Evolutionary conservation across 2,888 invertebrate genomes (phyloP), one percentile per base, ranked within the genome.

Genomic region (Callyntrura guangdongensis): DNA sequence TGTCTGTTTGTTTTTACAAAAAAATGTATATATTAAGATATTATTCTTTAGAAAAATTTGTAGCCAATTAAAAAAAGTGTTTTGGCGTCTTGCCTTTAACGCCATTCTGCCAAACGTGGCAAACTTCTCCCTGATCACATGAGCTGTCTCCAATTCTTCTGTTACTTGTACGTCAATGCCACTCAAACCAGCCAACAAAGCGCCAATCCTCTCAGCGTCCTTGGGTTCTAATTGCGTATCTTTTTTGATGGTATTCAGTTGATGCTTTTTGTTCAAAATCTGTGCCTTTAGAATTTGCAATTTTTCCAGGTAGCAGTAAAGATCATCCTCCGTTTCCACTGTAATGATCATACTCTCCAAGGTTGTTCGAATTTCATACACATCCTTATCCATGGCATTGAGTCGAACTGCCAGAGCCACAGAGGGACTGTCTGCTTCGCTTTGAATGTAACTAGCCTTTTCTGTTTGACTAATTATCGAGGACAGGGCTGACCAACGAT

Each of bases 281-380:
- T 93, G 93, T 0, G 94, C 94, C 90, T 93, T 94, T 4, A 94
- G 85, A 67, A 94, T 91, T 92, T 98, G 97, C 9, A 98, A 95
- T 82, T 97, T 96, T 95, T 98, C 97, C 9, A 98, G 97, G 94
- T 98, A 98, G 6, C 98, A 95, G 93, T 97, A 97, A 0, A 98
- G 95, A 94, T 98, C 98, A 93, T 98, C 98, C 94, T 97, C 97
- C 84, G 96, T 97, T 94, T 97, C 97, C 69, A 98, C 97, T 0
- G 97, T 97, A 0, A 97, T 97, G 94, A 97, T 97, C 91, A 97
- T 96, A 92, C 96, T 96, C 45, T 97, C 97, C 91, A 98, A 95
- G 17, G 97, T 96, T 0, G 96, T 95, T 90, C 97, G 96, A 20
- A 98, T 95, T 94, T 98, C 97, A 94, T 96, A 96, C 14, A 98